phyloP scores from a whole-genome alignment of 2,797 vertebrate genomes.

The Naso thynnoides region DNA sequence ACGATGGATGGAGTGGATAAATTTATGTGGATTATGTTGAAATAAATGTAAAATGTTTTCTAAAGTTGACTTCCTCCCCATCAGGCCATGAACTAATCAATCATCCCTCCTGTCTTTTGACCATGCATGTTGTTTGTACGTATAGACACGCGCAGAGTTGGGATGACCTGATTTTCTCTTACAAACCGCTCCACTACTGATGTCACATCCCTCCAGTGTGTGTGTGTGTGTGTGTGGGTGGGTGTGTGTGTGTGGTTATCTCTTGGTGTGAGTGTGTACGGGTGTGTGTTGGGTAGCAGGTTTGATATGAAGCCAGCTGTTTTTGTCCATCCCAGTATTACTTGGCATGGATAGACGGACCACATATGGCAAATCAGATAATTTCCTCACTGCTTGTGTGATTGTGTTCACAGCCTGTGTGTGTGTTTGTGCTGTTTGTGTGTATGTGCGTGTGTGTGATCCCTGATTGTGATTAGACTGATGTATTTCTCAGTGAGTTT shows the following conservation, averaged over 20 bases:
- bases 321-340: constrained; percentile 77
- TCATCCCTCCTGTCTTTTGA: not conserved
- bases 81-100: too few relatives aligned
- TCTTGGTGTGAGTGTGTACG: not conserved
- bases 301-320: constrained; percentile 77
- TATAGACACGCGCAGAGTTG: not conserved
- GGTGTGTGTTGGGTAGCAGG: constrained; percentile 47
- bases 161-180: constrained; percentile 42
- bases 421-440: constrained; percentile 28
- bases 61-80: too few relatives aligned
- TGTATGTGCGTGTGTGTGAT: constrained; percentile 24
- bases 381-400: constrained; percentile 66
- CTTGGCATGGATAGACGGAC: constrained; percentile 65
- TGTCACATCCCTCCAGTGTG: constrained; percentile 26
- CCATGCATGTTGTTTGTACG: not conserved
- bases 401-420: constrained; percentile 43
- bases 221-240: constrained; percentile 8
- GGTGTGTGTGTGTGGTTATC: constrained; percentile 2
- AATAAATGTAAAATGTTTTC: too few relatives aligned
- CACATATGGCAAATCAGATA: constrained; percentile 80
- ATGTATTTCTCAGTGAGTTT: constrained; percentile 32
- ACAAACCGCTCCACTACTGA: constrained; percentile 27
- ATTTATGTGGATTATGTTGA: too few relatives aligned
- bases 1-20: too few relatives aligned
- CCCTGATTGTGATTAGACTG: constrained; percentile 15